Evolutionary conservation across 2,888 invertebrate genomes (phyloP).

Genomic region (Flexamia atlantica): DNA sequence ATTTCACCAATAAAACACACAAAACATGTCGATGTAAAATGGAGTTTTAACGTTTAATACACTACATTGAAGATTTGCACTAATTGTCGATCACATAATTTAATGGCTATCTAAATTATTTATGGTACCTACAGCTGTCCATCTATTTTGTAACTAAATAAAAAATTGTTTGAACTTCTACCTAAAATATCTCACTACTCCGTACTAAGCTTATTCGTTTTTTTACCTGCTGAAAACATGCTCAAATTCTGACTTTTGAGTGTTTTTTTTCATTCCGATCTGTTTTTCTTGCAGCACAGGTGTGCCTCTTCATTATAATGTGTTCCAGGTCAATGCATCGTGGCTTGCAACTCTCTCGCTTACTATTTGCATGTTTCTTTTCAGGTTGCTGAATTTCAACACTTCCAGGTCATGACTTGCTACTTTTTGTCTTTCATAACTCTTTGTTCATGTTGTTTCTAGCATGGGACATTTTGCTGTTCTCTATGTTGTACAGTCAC

Average conservation of each 20-base stretch:
- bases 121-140: not conserved
- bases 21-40: not conserved
- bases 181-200: not conserved
- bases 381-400: slow-evolving; percentile 30
- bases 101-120: not conserved
- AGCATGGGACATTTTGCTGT: slow-evolving; percentile 36
- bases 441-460: slow-evolving; percentile 22
- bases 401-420: slow-evolving; percentile 22
- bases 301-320: slow-evolving; percentile 22
- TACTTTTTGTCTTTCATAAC: slow-evolving; percentile 21
- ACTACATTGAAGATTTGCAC: not conserved
- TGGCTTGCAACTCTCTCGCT: slow-evolving; percentile 46
- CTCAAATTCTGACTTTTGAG: slow-evolving; percentile 29
- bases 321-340: slow-evolving; percentile 53
- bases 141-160: not conserved
- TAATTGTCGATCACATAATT: too few relatives aligned
- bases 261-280: slow-evolving; percentile 38
- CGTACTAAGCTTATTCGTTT: not conserved
- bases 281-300: slow-evolving; percentile 58
- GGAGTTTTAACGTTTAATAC: not conserved
- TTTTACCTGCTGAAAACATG: slow-evolving; percentile 5
- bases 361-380: slow-evolving; percentile 47
- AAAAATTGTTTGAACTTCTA: not conserved
- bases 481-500: slow-evolving; percentile 38
- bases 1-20: not conserved